Base-by-base conservation (phyloP, 2,888 invertebrate species). In the Plebejus anna region DNA sequence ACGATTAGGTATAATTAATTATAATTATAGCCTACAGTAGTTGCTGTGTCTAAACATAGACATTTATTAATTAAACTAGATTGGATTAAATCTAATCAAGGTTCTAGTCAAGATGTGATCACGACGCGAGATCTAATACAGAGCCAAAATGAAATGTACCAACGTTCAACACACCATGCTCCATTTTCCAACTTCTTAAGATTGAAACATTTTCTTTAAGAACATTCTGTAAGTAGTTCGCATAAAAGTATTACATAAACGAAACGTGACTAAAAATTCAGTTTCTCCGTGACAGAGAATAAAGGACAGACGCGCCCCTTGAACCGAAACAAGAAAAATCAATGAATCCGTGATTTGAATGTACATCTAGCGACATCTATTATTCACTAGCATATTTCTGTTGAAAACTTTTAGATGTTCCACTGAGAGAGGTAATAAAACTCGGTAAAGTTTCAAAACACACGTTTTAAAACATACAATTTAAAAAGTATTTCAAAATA, bases 261-360 rank as follows among this genome's bases (percentile, higher is more conserved):
- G 32, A 72, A 72, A 73, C 55, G 16, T 32, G 55, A 73, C 55
- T 51, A 73, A 73, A 71, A 71, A 71, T 42, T 71, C 71, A 71
- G 71, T 73, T 47, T 73, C 32, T 28, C 47, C 55, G 51, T 51
- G 28, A 51, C 32, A 51, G 73, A 73, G 73, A 55, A 47, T 51
- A 73, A 28, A 32, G 73, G 73, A n/a, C 42, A 51, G 73, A 73
- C 73, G 73, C 73, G 32, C 73, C 73, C 73, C 55, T 73, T 73
- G 73, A 73, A 73, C 51, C 73, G 73, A 73, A 73, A 73, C 73
- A 73, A 72, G 73, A 73, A 73, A 73, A 73, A 73, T 73, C 73
- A 73, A 73, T 73, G 73, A 51, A 73, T 51, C 32, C 73, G 51
- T 55, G 51, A 73, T 73, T 73, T 55, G 73, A 73, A 73, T 73